Percentiles rank a stretch among this genome's conserved stretches.
phyloP scores from a whole-genome alignment of 53 echinoderm and acorn worm species.

The Mesocentrotus franciscanus region DNA sequence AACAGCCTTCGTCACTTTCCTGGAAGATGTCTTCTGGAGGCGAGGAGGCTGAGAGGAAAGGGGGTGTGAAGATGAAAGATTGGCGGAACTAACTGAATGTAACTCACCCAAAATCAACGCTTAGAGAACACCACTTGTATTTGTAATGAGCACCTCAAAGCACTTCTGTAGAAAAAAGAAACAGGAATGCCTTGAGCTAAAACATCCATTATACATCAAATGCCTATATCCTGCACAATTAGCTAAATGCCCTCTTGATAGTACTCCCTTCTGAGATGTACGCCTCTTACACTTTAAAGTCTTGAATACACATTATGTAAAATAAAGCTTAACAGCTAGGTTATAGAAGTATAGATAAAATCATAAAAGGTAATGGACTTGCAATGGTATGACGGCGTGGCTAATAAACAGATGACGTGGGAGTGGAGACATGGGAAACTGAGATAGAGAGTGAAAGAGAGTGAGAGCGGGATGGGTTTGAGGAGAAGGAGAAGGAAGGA shows the following conservation, averaged over 20 bases:
- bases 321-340: no score
- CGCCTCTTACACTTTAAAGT: no score
- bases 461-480: no score
- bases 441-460: no score
- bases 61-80: neutral
- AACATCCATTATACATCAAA: constrained; percentile 15
- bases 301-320: no score
- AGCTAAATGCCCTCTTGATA: neutral
- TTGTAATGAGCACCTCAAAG: neutral
- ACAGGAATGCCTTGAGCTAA: neutral
- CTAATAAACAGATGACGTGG: no score
- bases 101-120: neutral
- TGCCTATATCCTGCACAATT: neutral
- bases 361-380: no score
- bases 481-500: neutral
- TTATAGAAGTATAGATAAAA: no score
- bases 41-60: neutral
- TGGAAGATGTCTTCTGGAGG: neutral
- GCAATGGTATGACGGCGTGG: no score
- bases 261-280: no score
- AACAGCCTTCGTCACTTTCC: neutral
- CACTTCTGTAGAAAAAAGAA: neutral
- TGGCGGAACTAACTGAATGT: neutral
- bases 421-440: no score
- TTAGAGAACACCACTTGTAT: neutral